phyloP scores from a whole-genome alignment of 2,888 invertebrate genomes.

The Tridacna gigas region DNA sequence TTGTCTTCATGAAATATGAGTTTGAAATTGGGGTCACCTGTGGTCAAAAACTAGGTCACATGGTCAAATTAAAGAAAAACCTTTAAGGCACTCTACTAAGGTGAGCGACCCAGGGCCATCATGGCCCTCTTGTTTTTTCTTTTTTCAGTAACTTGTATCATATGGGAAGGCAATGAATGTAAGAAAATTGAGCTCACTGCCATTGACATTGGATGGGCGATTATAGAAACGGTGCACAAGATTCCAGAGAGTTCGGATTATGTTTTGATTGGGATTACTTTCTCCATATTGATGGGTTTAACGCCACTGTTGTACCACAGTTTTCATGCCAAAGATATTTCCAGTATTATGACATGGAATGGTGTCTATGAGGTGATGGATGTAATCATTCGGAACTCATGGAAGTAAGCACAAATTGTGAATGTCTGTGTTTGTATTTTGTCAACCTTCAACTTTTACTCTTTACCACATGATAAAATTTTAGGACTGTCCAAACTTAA shows the following conservation, averaged over 20 bases:
- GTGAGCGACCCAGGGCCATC: too few relatives aligned
- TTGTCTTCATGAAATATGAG: too few relatives aligned
- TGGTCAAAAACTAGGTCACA: too few relatives aligned
- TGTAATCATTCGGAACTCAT: conserved; percentile 61
- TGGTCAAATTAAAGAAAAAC: too few relatives aligned
- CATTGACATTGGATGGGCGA: conserved; percentile 96
- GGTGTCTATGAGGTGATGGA: conserved; percentile 51
- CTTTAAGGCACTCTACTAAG: too few relatives aligned
- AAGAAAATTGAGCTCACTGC: conserved; percentile 97
- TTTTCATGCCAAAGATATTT: conserved; percentile 75
- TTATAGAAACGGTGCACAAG: conserved; percentile 95
- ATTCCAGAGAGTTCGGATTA: conserved; percentile 93
- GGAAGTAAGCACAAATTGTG: conserved; percentile 74
- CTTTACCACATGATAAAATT: too few relatives aligned
- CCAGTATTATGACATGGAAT: conserved; percentile 59
- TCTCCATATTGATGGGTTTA: conserved; percentile 79
- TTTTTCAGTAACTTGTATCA: conserved; percentile 94
- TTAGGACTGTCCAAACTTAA: too few relatives aligned
- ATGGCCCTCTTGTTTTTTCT: background rate
- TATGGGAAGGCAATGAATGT: conserved; percentile 96
- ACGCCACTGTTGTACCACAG: conserved; percentile 80
- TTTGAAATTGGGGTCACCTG: too few relatives aligned
- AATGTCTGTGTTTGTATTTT: too few relatives aligned
- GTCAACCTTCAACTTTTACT: too few relatives aligned
- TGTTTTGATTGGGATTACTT: conserved; percentile 87